A percentile compares a stretch with the other conserved stretches of the same genome.
Conservation (phyloP, 2,113 vertebrate genomes). For the Thymallus thymallus region DNA sequence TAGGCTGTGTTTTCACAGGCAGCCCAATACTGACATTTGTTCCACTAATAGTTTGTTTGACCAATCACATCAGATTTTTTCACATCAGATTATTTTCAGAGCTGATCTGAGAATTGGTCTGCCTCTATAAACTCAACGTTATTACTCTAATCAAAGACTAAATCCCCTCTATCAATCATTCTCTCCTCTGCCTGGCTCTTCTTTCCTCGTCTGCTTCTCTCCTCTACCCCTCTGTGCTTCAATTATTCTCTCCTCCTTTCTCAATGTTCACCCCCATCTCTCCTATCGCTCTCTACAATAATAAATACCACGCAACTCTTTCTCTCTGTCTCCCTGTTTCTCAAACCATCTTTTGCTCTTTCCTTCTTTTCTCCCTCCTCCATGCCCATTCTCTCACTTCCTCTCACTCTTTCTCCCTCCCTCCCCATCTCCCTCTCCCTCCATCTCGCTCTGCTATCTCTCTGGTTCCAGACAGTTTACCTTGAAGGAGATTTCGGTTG, state of each 20-base stretch:
- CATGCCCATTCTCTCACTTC: neutral
- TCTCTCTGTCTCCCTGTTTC: neutral
- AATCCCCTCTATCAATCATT: slow-evolving; percentile 36
- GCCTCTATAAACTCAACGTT: neutral
- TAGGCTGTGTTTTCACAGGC: no score
- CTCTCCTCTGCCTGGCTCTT: slow-evolving; percentile 22
- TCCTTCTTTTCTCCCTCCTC: neutral
- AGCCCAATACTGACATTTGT: no score
- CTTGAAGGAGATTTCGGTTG: slow-evolving; percentile 97
- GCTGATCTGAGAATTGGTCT: no score
- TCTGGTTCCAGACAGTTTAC: slow-evolving; percentile 62
- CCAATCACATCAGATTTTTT: no score
- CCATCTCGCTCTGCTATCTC: neutral
- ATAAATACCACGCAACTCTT: neutral
- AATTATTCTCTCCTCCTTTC: neutral
- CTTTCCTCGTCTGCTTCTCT: neutral
- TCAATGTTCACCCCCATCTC: neutral
- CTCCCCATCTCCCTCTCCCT: neutral
- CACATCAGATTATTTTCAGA: no score
- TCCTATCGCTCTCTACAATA: neutral
- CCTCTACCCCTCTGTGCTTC: neutral
- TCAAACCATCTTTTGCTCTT: neutral
- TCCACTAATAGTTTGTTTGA: no score
- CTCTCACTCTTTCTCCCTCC: neutral
- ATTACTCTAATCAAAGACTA: slow-evolving; percentile 17